These are phyloP conservation scores for Odontothrips loti DNA, from an alignment of 2,888 invertebrate genomes.

Conservation along the genomic window DNA sequence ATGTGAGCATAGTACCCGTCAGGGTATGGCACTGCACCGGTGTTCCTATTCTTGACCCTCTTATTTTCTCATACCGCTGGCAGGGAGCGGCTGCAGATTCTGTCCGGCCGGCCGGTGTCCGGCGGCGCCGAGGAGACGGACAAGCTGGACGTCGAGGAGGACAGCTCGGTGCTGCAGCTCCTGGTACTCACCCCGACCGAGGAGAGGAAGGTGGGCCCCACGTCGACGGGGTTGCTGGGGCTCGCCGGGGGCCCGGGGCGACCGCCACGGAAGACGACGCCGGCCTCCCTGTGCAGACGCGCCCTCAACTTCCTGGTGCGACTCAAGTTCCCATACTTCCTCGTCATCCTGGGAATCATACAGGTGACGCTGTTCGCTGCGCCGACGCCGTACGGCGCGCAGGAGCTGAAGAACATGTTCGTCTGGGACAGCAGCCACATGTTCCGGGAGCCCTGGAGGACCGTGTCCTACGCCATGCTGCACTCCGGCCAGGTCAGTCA, in stretches of 20 bases:
- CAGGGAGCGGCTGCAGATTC: slow-evolving; percentile 17
- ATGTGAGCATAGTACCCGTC: not conserved
- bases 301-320: not conserved
- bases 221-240: not conserved
- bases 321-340: not conserved
- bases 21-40: too few species aligned
- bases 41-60: not conserved
- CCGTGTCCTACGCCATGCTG: slow-evolving; percentile 18
- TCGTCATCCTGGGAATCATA: not conserved
- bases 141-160: slow-evolving; percentile 12
- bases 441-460: slow-evolving; percentile 6
- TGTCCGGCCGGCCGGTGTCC: not conserved
- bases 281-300: not conserved
- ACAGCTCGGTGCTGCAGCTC: slow-evolving; percentile 20
- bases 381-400: not conserved
- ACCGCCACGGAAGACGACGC: not conserved
- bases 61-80: not conserved
- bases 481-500: slow-evolving; percentile 1
- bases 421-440: not conserved
- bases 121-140: not conserved
- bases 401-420: slow-evolving; percentile 21
- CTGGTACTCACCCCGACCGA: slow-evolving; percentile 7
- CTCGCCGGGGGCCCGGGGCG: not conserved
- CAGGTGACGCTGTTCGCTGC: not conserved
- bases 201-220: not conserved